Base-by-base conservation (phyloP, 30 jellyfish, hydroid and myxozoan species). In the Aurelia aurita region DNA sequence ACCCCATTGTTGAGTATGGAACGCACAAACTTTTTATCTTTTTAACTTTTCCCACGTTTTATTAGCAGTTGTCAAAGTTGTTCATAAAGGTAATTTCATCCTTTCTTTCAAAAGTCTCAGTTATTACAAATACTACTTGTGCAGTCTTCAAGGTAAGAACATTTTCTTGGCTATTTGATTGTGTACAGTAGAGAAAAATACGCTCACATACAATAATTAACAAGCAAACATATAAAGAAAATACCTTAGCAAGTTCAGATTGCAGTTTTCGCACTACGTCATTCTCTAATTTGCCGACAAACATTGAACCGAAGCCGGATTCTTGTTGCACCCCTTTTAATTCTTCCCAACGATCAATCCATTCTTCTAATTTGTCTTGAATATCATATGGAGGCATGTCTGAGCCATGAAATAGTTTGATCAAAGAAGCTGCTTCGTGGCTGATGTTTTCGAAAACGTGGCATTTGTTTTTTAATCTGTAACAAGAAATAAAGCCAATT, bases 361-460 rank as follows among this genome's bases (percentile, higher is more conserved):
- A 83, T 31, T 54, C 69, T 32, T 81, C 67, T 18, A 83, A 19
- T 46, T 46, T 44, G 28, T 70, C 93, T 51, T 71, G 87, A 5
- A 83, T 29, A 72, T 83, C 93, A 49, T 83, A 83, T 9, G 93
- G 93, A 57, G 93, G 93, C 87, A 83, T 83, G 31, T 83, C 93
- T 18, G 86, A 54, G 49, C 84, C 87, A 45, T 83, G 74, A 47
- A 83, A 83, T 39, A 71, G 26, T n/a, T 55, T 69, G 20, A 83
- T 83, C 18, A 83, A 51, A 31, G 93, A 29, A 28, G 93, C 93
- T 8, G 93, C 93, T 43, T 83, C 87, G 25, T 39, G 79, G 62
- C 79, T 77, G 16, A 87, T 77, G 23, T 59, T 43, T 43, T 62
- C 77, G 58, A 29, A 77, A 32, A 70, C 66, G 1, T 57, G 46